A percentile compares a stretch with the other conserved stretches of the same genome.
phyloP scores from a whole-genome alignment of 2,888 invertebrate species.

The Gastracanthus pulcherrimus region DNA sequence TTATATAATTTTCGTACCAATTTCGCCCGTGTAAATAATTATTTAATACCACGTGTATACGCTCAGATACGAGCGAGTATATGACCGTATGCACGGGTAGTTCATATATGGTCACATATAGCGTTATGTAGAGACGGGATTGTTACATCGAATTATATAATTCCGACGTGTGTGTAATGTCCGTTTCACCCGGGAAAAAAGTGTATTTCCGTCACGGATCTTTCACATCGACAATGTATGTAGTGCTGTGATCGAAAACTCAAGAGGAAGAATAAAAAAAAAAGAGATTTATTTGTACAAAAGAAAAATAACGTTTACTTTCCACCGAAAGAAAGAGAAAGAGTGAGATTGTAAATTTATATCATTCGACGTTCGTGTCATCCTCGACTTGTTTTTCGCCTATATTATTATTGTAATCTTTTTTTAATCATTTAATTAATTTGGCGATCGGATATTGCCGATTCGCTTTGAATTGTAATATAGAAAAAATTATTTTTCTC shows the following conservation, averaged over 20 bases:
- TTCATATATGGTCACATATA: constrained; percentile 14
- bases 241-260: constrained; percentile 50
- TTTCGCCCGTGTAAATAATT: constrained; percentile 25
- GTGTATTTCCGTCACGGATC: constrained; percentile 39
- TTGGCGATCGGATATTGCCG: constrained; percentile 23
- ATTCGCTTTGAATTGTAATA: constrained; percentile 50
- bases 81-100: constrained; percentile 5
- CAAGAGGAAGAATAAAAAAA: constrained; percentile 23
- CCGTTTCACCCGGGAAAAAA: constrained; percentile 24
- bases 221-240: constrained; percentile 37
- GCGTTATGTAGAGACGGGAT: constrained; percentile 21
- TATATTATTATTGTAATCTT: constrained; percentile 10
- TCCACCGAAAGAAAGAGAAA: constrained; percentile 19
- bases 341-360: constrained; percentile 46
- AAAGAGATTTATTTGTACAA: constrained; percentile 50
- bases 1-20: constrained; percentile 34
- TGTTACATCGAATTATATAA: constrained; percentile 38
- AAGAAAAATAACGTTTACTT: constrained; percentile 30
- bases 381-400: constrained; percentile 25
- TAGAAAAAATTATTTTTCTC: constrained; percentile 53
- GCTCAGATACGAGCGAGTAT: constrained; percentile 6
- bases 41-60: constrained; percentile 13
- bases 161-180: constrained; percentile 15
- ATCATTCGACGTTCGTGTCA: constrained; percentile 43
- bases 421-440: constrained; percentile 25